Evolutionary conservation across 2,113 vertebrate genomes (phyloP), one percentile per base, ranked within the genome.

Genomic region (Grammomys surdaster): DNA sequence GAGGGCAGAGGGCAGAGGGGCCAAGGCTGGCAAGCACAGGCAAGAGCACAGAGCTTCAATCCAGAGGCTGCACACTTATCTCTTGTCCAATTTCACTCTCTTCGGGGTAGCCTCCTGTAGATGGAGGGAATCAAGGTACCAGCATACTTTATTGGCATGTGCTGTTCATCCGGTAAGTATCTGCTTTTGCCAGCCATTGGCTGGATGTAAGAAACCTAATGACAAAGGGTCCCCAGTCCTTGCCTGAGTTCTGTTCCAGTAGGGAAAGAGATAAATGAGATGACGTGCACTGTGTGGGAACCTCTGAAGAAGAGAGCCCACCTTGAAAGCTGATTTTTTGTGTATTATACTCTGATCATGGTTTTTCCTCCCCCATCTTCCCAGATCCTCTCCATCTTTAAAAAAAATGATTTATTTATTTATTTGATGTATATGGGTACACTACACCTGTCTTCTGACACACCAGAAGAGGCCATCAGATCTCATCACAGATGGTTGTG

Each of bases 221-320:
- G 7, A 40, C 7, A 19, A 46, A 67, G 22, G 14, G 2, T 10
- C 22, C 46, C 19, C 14, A 60, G 46, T 46, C 65, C 60, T 16
- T 90, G 51, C 24, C 20, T 33, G 77, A 77, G 78, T 40, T 60
- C 86, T 7, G 40, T 56, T 58, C 24, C 56, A 28, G 0, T 3
- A 91, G 58, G 16, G 46, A 51, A n/a, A 26, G 24, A 76, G 48
- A 22, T 1, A 8, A 16, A 7, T 5, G 16, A 46, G 17, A 6
- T 31, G 14, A 22, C 8, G 13, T 10, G n/a, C 8, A 3, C 0
- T 9, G 9, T 4, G 54, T 36, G 3, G 26, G 31, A 48, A 11
- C 56, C 54, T 48, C 40, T 26, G 13, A 17, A 17, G 43, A 16
- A 6, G 22, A 6, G 10, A 56, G 36, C 51, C 43, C 19, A 20